Evolutionary conservation across 2,113 vertebrate species (phyloP).

Genomic region (Sus scrofa): T2T-Sscrofa CM000816.6:34289001-34289500

Average conservation of each 20-base stretch:
- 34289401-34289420: neutral
- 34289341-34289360: neutral
- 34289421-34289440: neutral
- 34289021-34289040: slow-evolving; percentile 9
- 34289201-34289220: slow-evolving; percentile 42
- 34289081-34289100: slow-evolving; percentile 84
- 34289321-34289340: neutral
- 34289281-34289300: neutral
- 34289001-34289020: slow-evolving; percentile 64
- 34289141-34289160: slow-evolving; percentile 61
- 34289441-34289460: neutral
- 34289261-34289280: neutral
- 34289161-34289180: slow-evolving; percentile 74
- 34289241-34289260: slow-evolving; percentile 61
- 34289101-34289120: slow-evolving; percentile 53
- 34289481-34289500: slow-evolving; percentile 49
- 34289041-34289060: slow-evolving; percentile 58
- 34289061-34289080: slow-evolving; percentile 79
- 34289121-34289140: slow-evolving; percentile 79
- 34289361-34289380: neutral
- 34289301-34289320: neutral
- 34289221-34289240: slow-evolving; percentile 55
- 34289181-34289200: slow-evolving; percentile 66
- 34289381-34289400: slow-evolving; percentile 11
- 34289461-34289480: slow-evolving; percentile 61